These are phyloP conservation scores for Puma concolor DNA, from an alignment of 2,113 vertebrate species.

Conservation along the genomic window DNA sequence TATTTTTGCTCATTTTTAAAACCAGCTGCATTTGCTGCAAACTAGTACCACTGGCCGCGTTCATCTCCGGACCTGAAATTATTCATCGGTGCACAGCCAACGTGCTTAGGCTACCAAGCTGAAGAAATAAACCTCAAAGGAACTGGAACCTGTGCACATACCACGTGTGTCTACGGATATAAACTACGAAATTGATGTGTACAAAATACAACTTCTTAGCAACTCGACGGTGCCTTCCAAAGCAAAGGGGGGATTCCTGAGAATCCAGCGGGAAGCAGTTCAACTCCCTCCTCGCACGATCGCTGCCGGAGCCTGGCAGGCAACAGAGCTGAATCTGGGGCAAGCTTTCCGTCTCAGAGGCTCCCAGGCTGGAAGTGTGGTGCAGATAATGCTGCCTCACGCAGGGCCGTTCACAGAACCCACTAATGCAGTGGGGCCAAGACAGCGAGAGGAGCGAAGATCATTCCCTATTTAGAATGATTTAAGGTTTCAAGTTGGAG, in stretches of 20 bases:
- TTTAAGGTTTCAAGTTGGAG: background rate
- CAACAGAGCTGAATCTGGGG: background rate
- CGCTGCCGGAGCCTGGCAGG: background rate
- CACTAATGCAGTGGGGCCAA: background rate
- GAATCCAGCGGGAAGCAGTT: background rate
- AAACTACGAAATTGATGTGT: background rate
- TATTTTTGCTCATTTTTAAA: background rate
- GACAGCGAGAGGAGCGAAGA: background rate
- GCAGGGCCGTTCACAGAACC: background rate
- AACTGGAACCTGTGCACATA: background rate
- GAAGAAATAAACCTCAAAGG: constrained; percentile 56
- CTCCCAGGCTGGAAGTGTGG: background rate
- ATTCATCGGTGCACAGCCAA: constrained; percentile 60
- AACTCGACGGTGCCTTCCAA: background rate
- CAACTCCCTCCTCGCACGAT: background rate
- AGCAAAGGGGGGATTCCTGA: constrained; percentile 46
- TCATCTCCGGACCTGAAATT: constrained; percentile 53
- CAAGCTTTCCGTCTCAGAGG: background rate
- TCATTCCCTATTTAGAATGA: background rate
- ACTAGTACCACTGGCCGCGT: constrained; percentile 26
- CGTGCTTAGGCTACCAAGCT: constrained; percentile 61
- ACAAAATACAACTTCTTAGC: background rate
- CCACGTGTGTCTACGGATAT: background rate
- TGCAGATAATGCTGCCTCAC: fast-evolving
- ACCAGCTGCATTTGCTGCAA: constrained; percentile 53